A percentile compares a stretch with the other conserved stretches of the same genome.
These are phyloP conservation scores for Congeria kusceri DNA, from an alignment of 2,888 invertebrate genomes.

Conservation along the genomic window DNA sequence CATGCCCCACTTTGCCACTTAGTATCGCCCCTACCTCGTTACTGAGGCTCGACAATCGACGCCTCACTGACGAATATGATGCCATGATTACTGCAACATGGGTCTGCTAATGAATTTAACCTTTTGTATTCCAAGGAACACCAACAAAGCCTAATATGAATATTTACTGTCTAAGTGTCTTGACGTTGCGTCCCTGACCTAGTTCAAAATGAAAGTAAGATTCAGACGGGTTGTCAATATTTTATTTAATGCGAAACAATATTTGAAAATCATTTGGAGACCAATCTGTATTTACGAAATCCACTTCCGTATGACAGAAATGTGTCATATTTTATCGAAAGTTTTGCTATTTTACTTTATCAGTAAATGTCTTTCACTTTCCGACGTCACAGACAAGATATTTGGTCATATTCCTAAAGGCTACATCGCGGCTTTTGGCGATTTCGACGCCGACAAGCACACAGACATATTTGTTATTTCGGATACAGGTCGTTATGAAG, in stretches of 20 bases:
- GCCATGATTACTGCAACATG: neutral
- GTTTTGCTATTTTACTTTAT: conserved; percentile 4
- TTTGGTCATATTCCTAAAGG: conserved; percentile 86
- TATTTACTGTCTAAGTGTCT: too few relatives aligned
- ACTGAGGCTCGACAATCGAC: conserved; percentile 2
- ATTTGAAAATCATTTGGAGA: too few relatives aligned
- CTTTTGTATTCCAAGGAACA: too few relatives aligned
- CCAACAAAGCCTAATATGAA: too few relatives aligned
- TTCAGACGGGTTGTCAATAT: too few relatives aligned
- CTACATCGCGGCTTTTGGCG: conserved; percentile 96
- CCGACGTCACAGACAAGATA: conserved; percentile 72
- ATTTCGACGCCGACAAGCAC: conserved; percentile 97
- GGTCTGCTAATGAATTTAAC: too few relatives aligned
- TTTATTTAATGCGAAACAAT: too few relatives aligned
- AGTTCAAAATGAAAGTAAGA: too few relatives aligned
- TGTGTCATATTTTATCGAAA: neutral
- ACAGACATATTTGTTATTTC: conserved; percentile 93
- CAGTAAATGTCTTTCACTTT: conserved; percentile 37
- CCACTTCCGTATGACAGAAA: neutral
- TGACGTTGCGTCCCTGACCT: too few relatives aligned
- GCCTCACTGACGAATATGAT: neutral
- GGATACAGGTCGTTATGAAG: conserved; percentile 68
- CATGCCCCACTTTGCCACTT: neutral
- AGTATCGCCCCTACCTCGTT: neutral
- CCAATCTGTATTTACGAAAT: neutral